Evolutionary conservation across 2,113 vertebrate genomes (phyloP).

Genomic region (Dromiciops gliroides): DNA sequence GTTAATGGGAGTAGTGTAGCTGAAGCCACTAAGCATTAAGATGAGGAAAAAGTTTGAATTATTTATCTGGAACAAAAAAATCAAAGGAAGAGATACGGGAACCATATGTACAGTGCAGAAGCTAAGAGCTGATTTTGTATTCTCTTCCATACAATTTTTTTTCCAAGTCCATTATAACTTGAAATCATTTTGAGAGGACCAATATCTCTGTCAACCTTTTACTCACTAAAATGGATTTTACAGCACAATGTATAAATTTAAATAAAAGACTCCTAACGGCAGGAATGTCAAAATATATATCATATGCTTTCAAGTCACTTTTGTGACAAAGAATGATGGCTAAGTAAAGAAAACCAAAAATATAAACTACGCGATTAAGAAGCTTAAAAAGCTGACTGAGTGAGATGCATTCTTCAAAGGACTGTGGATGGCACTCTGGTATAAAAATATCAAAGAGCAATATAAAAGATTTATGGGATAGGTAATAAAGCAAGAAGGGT

Average conservation of each 20-base stretch:
- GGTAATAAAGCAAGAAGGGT: constrained; percentile 49
- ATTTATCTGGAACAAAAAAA: constrained; percentile 74
- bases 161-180: constrained; percentile 55
- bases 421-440: constrained; percentile 38
- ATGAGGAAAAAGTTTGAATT: constrained; percentile 62
- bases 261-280: constrained; percentile 51
- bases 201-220: constrained; percentile 21
- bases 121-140: constrained; percentile 44
- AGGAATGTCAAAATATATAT: constrained; percentile 41
- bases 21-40: constrained; percentile 47
- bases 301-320: constrained; percentile 19
- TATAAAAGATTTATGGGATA: constrained; percentile 67
- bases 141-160: constrained; percentile 1
- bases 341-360: constrained; percentile 52
- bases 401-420: constrained; percentile 62
- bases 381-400: constrained; percentile 53
- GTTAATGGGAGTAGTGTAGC: constrained; percentile 30
- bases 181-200: not conserved
- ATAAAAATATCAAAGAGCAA: constrained; percentile 72
- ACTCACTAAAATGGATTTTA: constrained; percentile 42
- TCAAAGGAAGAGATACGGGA: constrained; percentile 73
- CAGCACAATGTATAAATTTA: constrained; percentile 55
- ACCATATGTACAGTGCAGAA: constrained; percentile 6
- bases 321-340: not conserved
- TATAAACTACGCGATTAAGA: constrained; percentile 32